These are phyloP conservation scores for Drosophila atripex DNA, from an alignment of 2,888 invertebrate genomes.

Conservation along the genomic window DNA sequence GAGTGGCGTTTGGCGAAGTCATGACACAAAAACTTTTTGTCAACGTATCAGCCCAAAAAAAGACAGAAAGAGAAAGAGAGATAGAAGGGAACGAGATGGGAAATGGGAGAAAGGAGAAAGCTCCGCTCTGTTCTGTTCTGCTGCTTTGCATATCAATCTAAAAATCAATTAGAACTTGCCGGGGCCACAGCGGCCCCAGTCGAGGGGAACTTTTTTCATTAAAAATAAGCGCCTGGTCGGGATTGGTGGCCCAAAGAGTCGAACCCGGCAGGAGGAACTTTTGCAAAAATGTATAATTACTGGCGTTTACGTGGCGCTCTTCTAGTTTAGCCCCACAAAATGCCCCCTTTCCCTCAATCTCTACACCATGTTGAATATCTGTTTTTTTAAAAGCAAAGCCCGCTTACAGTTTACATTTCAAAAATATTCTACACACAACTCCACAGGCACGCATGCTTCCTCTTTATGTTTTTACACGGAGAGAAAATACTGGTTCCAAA, in stretches of 20 bases:
- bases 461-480: conserved; percentile 2
- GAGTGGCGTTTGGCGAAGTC: conserved; percentile 1
- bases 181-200: conserved; percentile 45
- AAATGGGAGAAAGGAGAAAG: conserved; percentile 1
- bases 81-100: background rate
- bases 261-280: conserved; percentile 43
- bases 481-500: background rate
- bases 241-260: conserved; percentile 39
- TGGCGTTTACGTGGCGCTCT: conserved; percentile 61
- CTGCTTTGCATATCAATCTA: conserved; percentile 79
- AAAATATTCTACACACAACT: conserved; percentile 36
- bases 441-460: conserved; percentile 10
- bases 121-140: conserved; percentile 29
- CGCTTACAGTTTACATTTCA: conserved; percentile 51
- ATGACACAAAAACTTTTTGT: conserved; percentile 54
- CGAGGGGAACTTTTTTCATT: conserved; percentile 57
- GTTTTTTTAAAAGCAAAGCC: conserved; percentile 46
- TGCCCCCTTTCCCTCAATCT: background rate
- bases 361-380: conserved; percentile 44
- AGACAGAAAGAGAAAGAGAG: too few species aligned
- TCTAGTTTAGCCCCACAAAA: conserved; percentile 5
- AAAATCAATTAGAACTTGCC: conserved; percentile 79
- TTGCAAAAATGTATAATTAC: conserved; percentile 73
- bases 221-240: conserved; percentile 65
- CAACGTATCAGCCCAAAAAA: conserved; percentile 31